Evolutionary conservation across 1,140 invertebrate species (phyloP), one percentile per base, ranked within the genome.

Genomic region (Lordiphosa clarofinis): DNA sequence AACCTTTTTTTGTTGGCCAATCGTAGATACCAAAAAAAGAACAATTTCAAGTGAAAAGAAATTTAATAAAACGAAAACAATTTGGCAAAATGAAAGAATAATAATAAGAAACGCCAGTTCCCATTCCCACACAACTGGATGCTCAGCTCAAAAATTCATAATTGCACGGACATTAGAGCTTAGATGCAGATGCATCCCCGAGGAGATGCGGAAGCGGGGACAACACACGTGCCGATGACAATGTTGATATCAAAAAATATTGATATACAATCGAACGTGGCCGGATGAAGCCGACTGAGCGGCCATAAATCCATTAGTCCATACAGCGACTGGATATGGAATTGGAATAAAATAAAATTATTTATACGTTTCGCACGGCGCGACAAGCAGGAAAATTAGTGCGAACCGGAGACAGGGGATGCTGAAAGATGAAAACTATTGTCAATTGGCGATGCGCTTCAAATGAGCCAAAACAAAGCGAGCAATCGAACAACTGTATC

Each of bases 1-100:
- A 81, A 82, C 78, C 82, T 86, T 81, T 86, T 78, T 64, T 48
- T 67, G 36, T 84, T 66, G 62, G 55, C 52, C 73, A 84, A 75
- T 75, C 57, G 63, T 56, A 86, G 67, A 56, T 72, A 67, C 62
- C 46, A 53, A 56, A 61, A 56, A 48, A 56, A 61, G 52, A 59
- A 42, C 61, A 70, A 55, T 49, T 58, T 60, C 71, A 82, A 82
- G 76, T 72, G 71, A 81, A 81, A 73, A 73, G 68, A 73, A 86
- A 86, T 86, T 86, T 86, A 73, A 86, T 86, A 86, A 81, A 86
- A 86, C 63, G 82, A 86, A 86, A 86, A 86, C 82, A 86, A 81
- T 86, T 86, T 86, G 81, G 56, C 60, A 62, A 86, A 86, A 86
- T 86, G 73, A 86, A 86, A 86, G 75, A 86, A 86, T 78, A 86